Percentiles rank a stretch among this genome's conserved stretches.
phyloP scores from a whole-genome alignment of 2,888 invertebrate species.

The Brachypalpus laphriformis region DNA sequence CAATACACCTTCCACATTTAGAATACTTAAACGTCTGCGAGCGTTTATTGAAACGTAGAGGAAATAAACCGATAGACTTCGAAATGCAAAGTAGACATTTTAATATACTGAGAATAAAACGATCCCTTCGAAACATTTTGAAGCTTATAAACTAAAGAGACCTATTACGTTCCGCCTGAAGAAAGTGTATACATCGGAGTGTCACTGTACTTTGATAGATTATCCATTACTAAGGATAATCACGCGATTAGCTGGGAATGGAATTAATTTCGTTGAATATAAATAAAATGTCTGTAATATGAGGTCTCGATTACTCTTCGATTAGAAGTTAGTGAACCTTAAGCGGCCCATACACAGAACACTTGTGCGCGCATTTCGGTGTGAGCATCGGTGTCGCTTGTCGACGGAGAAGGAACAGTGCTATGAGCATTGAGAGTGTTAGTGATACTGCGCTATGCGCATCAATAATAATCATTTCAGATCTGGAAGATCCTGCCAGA shows the following conservation, averaged over 20 bases:
- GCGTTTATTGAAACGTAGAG: background rate
- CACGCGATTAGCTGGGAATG: background rate
- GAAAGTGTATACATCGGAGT: background rate
- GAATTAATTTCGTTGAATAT: too few species aligned
- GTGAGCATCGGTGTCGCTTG: too few species aligned
- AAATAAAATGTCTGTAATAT: too few species aligned
- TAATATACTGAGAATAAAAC: background rate
- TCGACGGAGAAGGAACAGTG: too few species aligned
- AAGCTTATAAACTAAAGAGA: background rate
- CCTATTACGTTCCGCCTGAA: background rate
- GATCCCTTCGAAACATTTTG: background rate
- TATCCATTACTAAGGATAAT: background rate
- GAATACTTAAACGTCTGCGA: background rate
- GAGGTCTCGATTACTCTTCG: too few species aligned
- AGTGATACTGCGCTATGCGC: too few species aligned
- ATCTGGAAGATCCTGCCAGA: too few species aligned
- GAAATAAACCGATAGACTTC: slow-evolving; percentile 4
- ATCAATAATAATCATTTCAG: too few species aligned
- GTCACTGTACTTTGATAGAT: background rate
- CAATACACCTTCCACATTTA: background rate
- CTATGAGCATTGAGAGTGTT: too few species aligned
- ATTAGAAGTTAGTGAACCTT: too few species aligned
- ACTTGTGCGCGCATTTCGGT: too few species aligned
- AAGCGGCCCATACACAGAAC: too few species aligned
- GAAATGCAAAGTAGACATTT: background rate